Conservation (phyloP, 1,140 invertebrate species). For the Diachasmimorpha longicaudata region DNA sequence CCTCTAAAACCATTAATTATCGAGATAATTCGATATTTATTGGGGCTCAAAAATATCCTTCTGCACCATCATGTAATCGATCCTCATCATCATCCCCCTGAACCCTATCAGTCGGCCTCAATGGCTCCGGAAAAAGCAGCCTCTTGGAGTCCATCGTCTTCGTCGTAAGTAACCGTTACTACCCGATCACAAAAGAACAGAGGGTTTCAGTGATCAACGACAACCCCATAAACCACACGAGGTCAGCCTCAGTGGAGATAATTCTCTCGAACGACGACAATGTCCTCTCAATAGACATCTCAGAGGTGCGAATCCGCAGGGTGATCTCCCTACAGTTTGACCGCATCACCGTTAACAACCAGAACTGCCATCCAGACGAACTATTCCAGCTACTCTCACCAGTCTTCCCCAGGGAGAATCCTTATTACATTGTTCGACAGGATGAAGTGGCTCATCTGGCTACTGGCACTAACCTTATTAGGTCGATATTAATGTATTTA, state of each 20-base stretch:
- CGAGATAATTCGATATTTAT: not conserved
- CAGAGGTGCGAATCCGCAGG: not conserved
- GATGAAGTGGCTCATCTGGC: not conserved
- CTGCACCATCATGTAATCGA: not conserved
- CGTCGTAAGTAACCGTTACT: not conserved
- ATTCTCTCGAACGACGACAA: not conserved
- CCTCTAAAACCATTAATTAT: too few relatives aligned
- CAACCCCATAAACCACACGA: not conserved
- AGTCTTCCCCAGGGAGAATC: not conserved
- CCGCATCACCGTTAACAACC: not conserved
- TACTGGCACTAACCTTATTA: not conserved
- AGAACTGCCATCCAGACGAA: not conserved
- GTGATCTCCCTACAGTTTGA: not conserved
- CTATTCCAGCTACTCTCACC: not conserved
- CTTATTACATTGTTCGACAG: not conserved
- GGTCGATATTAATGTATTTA: not conserved
- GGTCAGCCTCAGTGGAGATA: not conserved
- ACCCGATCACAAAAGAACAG: not conserved
- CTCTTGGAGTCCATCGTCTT: not conserved
- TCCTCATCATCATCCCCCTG: not conserved
- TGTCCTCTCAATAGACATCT: not conserved
- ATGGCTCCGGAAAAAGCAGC: not conserved
- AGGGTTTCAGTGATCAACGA: not conserved
- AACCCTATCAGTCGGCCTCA: not conserved
- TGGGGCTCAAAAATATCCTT: not conserved